Base-by-base conservation (phyloP, 2,888 invertebrate genomes). In the Coelopa pilipes region DNA sequence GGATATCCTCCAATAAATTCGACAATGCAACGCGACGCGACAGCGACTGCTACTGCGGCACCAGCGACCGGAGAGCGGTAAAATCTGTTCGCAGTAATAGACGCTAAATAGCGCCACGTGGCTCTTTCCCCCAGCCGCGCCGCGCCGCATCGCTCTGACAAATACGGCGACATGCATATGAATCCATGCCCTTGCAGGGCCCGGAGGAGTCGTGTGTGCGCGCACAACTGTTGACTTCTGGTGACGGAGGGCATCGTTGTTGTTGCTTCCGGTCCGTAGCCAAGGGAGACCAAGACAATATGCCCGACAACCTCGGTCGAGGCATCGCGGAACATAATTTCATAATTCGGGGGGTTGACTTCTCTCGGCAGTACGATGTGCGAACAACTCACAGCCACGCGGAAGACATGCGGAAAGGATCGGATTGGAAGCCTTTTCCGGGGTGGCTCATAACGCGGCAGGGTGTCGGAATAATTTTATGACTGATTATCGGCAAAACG, bases 321-420 rank as follows among this genome's bases (percentile, higher is more conserved):
- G 79, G 80, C 80, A 86, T 85, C 85, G 86, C 84, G 85, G 82
- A 82, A 87, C 86, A 86, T 87, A 85, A 87, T 87, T 87, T 87
- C 87, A 87, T 87, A 87, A 87, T 85, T 87, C 82, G 82, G 82
- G 84, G 83, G 86, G 86, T 82, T 80, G 82, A 76, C 74, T 74
- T 72, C 65, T 63, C 70, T 49, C 55, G 21, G 70, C 75, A 78
- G 34, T 2, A 80, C 79, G 79, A 79, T 75, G 79, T 80, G 80
- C 75, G 77, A 80, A 81, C 80, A 80, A 79, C 78, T 76, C 77
- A 75, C 77, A 76, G 34, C 34, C 34, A 34, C 78, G 75, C 79
- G 78, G 77, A 78, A 77, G 76, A 74, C 75, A 57, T 24, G 34
- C 67, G 73, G 75, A 53, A 34, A 53, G 60, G 45, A 17, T 13